A percentile compares a stretch with the other conserved stretches of the same genome.
These are phyloP conservation scores for Pteronura brasiliensis DNA, from an alignment of 2,113 vertebrate species.

Conservation along the genomic window DNA sequence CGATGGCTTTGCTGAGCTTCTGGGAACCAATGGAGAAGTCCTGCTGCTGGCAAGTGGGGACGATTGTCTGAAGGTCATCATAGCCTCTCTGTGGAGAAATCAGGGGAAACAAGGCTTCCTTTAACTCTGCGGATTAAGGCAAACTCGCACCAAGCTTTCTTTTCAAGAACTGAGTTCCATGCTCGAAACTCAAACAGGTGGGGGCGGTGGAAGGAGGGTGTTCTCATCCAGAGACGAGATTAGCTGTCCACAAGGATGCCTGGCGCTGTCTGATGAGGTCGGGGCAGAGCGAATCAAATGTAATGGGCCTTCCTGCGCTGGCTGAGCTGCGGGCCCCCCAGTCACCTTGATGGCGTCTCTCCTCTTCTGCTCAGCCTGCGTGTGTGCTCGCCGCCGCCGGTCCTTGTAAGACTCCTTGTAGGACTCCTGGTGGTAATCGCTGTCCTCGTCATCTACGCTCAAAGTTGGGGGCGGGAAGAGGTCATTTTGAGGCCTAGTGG, in stretches of 20 bases:
- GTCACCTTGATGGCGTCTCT: slow-evolving; percentile 95
- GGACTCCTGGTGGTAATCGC: slow-evolving; percentile 94
- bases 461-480: background rate
- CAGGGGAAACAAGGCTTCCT: background rate
- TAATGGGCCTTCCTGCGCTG: background rate
- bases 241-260: background rate
- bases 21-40: slow-evolving; percentile 92
- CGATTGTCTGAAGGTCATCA: slow-evolving; percentile 95
- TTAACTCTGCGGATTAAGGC: background rate
- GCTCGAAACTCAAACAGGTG: background rate
- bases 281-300: background rate
- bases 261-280: background rate
- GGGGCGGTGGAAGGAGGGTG: background rate
- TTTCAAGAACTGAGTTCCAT: background rate
- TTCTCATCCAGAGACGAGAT: background rate
- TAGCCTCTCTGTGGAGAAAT: slow-evolving; percentile 93
- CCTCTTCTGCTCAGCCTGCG: slow-evolving; percentile 96
- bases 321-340: background rate
- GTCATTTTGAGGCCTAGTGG: background rate
- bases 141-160: background rate
- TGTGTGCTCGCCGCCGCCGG: slow-evolving; percentile 92
- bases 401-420: slow-evolving; percentile 96
- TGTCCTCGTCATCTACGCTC: slow-evolving; percentile 95
- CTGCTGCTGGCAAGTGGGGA: slow-evolving; percentile 97
- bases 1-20: slow-evolving; percentile 97